Base-by-base conservation (phyloP, 2,888 invertebrate species). In the Chesias legatella region DNA sequence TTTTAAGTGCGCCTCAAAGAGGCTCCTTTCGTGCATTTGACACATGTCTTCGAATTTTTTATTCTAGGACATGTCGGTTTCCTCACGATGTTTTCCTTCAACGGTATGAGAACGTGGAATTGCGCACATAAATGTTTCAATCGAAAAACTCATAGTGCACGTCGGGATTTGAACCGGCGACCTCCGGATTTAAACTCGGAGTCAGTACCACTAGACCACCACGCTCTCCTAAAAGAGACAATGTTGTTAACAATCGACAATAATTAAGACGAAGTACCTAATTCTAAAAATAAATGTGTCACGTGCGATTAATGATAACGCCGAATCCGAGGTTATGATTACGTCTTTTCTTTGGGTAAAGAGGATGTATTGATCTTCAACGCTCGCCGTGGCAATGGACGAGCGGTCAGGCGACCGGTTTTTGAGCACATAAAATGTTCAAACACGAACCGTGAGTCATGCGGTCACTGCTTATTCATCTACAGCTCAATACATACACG, bases 321-420 rank as follows among this genome's bases (percentile, higher is more conserved):
- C 38, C 26, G 24, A 17, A 44, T 46, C 37, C 25, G 37, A 37
- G 17, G 20, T 23, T 33, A 34, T 33, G 25, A 29, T 39, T 32
- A 30, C 13, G 33, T 32, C 13, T 35, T 35, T 50, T 44, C 33
- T 40, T 44, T 23, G 26, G 22, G 31, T 27, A 34, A 35, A 33
- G 25, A 41, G 39, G 46, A 45, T 40, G 40, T 40, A 10, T 29
- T 38, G 38, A 27, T 32, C 25, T 41, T 37, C 48, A 41, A 51
- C 50, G 60, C 56, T 59, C 50, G 60, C 56, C 60, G 60, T 60
- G 66, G 60, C 70, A 69, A 62, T 63, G 64, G 63, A 68, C 68
- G 60, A 42, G 54, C 43, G 38, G 46, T 53, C 51, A 27, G 46
- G 49, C 40, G 62, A 69, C 68, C 69, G 70, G 69, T 69, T 69